phyloP scores from a whole-genome alignment of 2,888 invertebrate species.

The Heliconius ethilla region DNA sequence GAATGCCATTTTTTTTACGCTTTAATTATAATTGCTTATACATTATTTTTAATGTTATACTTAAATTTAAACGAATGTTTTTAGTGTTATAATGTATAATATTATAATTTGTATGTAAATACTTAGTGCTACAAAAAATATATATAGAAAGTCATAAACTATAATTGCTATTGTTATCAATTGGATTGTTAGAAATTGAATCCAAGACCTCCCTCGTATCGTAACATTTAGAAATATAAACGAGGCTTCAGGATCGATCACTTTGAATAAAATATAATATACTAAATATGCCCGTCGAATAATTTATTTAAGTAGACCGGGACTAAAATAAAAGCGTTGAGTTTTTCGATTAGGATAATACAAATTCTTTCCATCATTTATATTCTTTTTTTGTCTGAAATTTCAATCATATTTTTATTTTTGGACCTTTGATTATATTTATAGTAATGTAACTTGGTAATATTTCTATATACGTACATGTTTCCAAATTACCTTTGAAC shows the following conservation, averaged over 20 bases:
- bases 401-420: not conserved
- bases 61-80: not conserved
- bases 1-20: not conserved
- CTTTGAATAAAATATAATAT: constrained; percentile 6
- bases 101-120: not conserved
- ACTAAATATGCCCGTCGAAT: constrained; percentile 2
- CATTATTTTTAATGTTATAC: not conserved
- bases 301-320: constrained; percentile 6
- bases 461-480: not conserved
- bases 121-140: not conserved
- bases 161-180: not conserved
- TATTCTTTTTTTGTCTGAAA: not conserved
- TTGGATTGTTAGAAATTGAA: not conserved
- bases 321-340: constrained; percentile 21
- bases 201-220: not conserved
- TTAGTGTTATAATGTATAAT: not conserved
- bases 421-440: not conserved
- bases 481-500: no score
- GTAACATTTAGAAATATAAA: not conserved
- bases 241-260: not conserved
- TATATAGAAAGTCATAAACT: no score
- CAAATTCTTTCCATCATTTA: constrained; percentile 25
- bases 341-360: constrained; percentile 33
- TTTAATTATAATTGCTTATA: not conserved
- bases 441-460: not conserved